Evolutionary conservation across 2,113 vertebrate genomes (phyloP), one percentile per base, ranked within the genome.

Genomic region (Brachypteracias leptosomus): DNA sequence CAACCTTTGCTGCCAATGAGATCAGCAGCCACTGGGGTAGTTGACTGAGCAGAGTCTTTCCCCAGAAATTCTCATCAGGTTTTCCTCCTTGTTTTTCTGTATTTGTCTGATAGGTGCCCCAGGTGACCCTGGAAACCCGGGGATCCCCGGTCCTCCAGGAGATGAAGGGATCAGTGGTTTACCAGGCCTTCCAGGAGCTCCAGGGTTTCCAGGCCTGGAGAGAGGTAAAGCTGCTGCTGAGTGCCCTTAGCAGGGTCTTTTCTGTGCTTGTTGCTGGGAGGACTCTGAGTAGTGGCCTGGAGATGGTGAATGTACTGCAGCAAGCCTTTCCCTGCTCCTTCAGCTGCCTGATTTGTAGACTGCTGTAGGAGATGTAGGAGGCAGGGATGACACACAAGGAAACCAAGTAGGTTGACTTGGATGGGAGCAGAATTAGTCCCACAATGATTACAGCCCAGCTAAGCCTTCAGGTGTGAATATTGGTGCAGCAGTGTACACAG

Each of bases 101-200:
- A 10, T 80, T 65, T 77, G 59, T 26, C 44, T 68, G 62, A 52
- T 16, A 99, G 99, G 99, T 92, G 93, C 88, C 61, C 96, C 72
- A 2, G 99, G 99, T 77, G 98, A 98, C 33, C 89, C 96, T 6
- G 99, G 99, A 26, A 22, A 54, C 20, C 90, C 78, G 2, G 99
- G 99, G 26, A 20, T 59, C 21, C 97, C 98, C 16, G 99, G 99
- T 10, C 21, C 80, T 57, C 97, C 88, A 70, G 99, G 99, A 83
- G 98, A 99, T 9, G 79, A 87, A 78, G 99, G 99, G 26, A 3
- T 74, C 44, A 46, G 62, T 51, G 99, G 99, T 12, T 87, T 67
- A 9, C 97, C 95, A 68, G 99, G 99, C 66, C 65, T 58, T 55
- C 97, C 98, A n/a, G 99, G 99, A 10, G 51, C 40, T 58, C 98